Evolutionary conservation across 2,797 vertebrate species (phyloP), one percentile per base, ranked within the genome.

Genomic region (Poeciliopsis gracilis): DNA sequence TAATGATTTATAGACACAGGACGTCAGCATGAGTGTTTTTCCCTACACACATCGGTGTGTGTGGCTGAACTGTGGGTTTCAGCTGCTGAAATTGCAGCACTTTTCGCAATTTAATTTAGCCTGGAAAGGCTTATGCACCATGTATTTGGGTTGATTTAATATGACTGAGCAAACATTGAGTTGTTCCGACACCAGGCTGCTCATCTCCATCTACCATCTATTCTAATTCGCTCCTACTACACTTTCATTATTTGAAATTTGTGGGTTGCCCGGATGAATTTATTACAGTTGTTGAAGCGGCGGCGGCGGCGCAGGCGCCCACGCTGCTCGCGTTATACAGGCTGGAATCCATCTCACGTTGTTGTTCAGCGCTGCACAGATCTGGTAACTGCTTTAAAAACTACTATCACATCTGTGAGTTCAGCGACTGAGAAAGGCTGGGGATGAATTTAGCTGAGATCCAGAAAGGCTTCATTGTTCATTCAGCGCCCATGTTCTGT

Each of bases 391-490:
- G 75, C 41, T 77, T 7, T 53, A 67, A 28, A 25, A 7, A 73
- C 2, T 75, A 75, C 71, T 66, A 33, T 43, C 67, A 70, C 67
- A 28, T 70, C 25, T 18, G 76, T n/a, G 73, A 49, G 67, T 77
- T 63, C 10, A 0, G 38, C 18, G 51, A 28, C 72, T 41, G 15
- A 7, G 80, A 13, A 45, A 33, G 2, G 9, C 47, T 33, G 74
- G 30, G 5, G 71, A 79, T 67, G 69, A 78, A 33, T 76, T 70
- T 49, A 41, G 2, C 49, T 12, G 18, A 51, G 78, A 84, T 72
- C 72, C 73, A 41, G 30, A 70, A 38, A 18, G 8, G 10, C 25
- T 51, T 81, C 47, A 57, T 77, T 80, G 66, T 82, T 89, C 82
- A 79, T 86, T 74, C 33, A 5, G 57, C 74, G 33, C 78, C 63